Conservation (phyloP, 1,140 invertebrate genomes). For the Ostrea denselamellosa region DNA sequence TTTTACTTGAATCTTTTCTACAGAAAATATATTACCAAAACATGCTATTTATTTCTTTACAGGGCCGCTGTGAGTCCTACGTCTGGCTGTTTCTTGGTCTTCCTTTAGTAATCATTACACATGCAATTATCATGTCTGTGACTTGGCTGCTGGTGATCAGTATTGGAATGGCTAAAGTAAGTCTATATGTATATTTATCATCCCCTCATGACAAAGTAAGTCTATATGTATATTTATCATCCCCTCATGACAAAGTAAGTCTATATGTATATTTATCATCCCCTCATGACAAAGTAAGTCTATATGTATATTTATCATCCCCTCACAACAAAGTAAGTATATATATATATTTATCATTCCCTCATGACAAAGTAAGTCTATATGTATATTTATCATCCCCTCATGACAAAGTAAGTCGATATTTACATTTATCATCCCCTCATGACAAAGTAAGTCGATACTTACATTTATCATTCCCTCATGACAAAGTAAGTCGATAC, state of each 20-base stretch:
- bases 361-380: no score
- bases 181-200: neutral
- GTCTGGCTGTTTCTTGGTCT: conserved; percentile 71
- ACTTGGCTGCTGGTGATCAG: conserved; percentile 73
- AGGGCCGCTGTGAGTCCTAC: conserved; percentile 62
- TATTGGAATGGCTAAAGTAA: conserved; percentile 74
- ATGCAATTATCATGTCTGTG: conserved; percentile 63
- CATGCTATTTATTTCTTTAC: conserved; percentile 48
- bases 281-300: conserved; percentile 72
- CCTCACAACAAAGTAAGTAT: no score
- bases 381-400: no score
- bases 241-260: conserved; percentile 72
- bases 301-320: neutral
- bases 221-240: neutral
- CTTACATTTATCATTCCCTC: no score
- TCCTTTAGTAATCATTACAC: conserved; percentile 66
- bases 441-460: no score
- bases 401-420: no score
- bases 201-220: conserved; percentile 72
- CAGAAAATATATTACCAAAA: no score
- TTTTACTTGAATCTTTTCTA: no score
- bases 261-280: neutral
- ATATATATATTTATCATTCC: no score
- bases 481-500: no score
- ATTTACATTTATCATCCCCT: no score